Conservation (phyloP, 2,797 vertebrate species). For the Siniperca obscura region DNA sequence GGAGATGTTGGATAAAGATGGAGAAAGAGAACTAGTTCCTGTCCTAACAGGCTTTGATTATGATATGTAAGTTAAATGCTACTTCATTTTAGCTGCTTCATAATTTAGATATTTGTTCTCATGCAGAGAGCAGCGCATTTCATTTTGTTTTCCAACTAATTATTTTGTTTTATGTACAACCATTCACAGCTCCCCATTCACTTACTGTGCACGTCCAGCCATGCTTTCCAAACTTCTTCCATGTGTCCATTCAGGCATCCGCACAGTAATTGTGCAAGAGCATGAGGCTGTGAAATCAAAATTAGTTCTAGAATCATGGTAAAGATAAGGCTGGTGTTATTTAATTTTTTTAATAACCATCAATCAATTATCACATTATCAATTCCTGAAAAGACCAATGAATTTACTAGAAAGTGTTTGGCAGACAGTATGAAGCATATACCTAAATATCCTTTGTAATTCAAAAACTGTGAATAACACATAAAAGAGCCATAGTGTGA, state of each 20-base stretch:
- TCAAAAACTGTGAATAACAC: neutral
- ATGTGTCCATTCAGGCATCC: neutral
- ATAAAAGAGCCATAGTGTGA: neutral
- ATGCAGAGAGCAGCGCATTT: neutral
- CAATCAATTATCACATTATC: neutral
- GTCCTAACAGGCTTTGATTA: neutral
- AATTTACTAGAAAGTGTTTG: neutral
- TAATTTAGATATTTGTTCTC: neutral
- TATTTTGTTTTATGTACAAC: constrained; percentile 3
- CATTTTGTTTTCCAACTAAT: neutral
- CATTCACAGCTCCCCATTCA: neutral
- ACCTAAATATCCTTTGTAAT: neutral
- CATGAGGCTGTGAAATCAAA: neutral
- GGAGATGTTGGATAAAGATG: neutral
- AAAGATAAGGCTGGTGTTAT: neutral
- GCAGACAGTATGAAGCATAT: neutral
- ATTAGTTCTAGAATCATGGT: neutral
- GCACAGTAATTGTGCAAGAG: neutral
- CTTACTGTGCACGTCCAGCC: neutral
- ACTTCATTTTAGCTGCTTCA: neutral
- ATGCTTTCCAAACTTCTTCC: neutral
- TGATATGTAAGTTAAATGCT: neutral
- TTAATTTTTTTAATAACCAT: neutral
- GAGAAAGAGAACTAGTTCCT: neutral
- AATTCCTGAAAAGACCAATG: neutral